Base-by-base conservation (phyloP, 2,113 vertebrate species). In the Thamnaconus septentrionalis region DNA sequence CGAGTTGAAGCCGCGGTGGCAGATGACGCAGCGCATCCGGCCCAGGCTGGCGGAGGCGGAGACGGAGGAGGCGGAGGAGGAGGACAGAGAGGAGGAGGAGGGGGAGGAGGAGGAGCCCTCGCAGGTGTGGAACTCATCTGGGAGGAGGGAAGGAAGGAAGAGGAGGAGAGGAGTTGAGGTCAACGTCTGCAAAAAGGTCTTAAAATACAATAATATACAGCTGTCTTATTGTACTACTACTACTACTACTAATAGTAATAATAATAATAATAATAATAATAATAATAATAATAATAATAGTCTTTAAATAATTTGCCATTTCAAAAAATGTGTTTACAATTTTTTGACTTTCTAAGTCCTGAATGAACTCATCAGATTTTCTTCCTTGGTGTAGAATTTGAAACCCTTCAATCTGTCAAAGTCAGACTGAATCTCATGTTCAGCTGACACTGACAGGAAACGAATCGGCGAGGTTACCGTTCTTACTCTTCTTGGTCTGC, bases 1-100 rank as follows among this genome's bases (percentile, higher is more conserved):
- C 0, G 97, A 99, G 93, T 98, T 99, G 91, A 99, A 98, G 79
- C 96, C 97, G 0, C 97, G 94, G 88, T 97, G 96, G 88, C 97
- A 98, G 91, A 98, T 98, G 66, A 98, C 96, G 51, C 97, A 98
- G 64, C 97, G 97, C 96, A 99, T 98, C 12, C 97, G 95, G 0
- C 96, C 92, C 0, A 62, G 93, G 81, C 94, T 94, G 90, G 95
- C 94, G 82, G 96, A 94, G 18, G 84, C 83, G 0, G 72, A 8
- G 48, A 86, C 87, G 41, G 79, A 61, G n/a, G 84, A 73, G 44
- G 18, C 18, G 18, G 18, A 31, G 18, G 85, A 72, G 4, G 85
- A 88, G 63, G 84, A 80, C 0, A 85, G 18, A 41, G 95, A 94
- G 86, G 73, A 62, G 3, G 71, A 95, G 93, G 87, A 93, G 90